phyloP scores from a whole-genome alignment of 1,140 invertebrate genomes.

The Heliconius congener region DNA sequence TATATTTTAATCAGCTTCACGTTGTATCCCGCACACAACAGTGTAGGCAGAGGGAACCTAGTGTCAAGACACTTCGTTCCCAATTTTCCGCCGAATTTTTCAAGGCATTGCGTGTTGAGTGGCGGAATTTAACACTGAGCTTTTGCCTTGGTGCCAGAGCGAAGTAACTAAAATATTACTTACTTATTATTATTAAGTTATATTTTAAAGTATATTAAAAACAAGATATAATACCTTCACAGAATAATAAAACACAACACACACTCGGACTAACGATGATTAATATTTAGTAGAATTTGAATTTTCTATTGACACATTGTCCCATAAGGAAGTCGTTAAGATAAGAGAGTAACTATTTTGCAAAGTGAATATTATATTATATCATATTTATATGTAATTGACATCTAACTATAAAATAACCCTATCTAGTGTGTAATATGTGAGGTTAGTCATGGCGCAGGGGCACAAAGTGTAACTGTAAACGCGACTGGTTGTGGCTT shows the following conservation, averaged over 20 bases:
- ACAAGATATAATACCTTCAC: background rate
- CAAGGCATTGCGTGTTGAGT: no score
- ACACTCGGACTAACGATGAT: slow-evolving; percentile 17
- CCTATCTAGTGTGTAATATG: background rate
- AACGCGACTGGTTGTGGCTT: no score
- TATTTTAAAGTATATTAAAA: background rate
- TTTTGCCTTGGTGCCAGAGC: no score
- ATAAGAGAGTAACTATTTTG: slow-evolving; percentile 8
- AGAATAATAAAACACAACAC: background rate
- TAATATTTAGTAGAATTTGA: slow-evolving; percentile 12
- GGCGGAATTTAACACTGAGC: no score
- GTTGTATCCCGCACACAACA: no score
- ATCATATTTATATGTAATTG: background rate
- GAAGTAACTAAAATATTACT: background rate
- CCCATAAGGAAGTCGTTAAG: slow-evolving; percentile 11
- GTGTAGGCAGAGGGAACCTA: no score
- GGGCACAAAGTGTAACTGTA: no score
- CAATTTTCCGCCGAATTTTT: no score
- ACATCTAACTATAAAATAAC: background rate
- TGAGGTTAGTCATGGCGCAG: no score
- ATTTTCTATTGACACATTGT: slow-evolving; percentile 15
- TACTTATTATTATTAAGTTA: background rate
- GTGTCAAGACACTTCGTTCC: no score
- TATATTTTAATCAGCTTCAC: no score
- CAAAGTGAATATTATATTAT: background rate